Evolutionary conservation across 2,113 vertebrate species (phyloP).

Genomic region (Clarias macrocephalus): DNA sequence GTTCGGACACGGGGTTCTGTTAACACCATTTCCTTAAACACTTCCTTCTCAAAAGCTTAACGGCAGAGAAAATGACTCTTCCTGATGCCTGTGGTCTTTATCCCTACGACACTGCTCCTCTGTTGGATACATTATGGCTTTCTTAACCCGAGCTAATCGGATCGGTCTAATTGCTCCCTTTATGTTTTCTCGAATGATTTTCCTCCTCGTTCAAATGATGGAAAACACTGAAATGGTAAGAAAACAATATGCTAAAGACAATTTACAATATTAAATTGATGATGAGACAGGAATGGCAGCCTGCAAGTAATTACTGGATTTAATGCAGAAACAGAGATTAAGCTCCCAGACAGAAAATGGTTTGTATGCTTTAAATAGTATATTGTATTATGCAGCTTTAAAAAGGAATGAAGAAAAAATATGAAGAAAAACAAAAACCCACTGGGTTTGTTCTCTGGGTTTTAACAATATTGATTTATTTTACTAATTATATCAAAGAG

Average conservation of each 20-base stretch:
- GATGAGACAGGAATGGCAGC: background rate
- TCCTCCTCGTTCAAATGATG: conserved; percentile 17
- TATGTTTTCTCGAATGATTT: conserved; percentile 27
- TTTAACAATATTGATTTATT: background rate
- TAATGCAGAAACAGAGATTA: background rate
- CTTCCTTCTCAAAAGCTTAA: conserved; percentile 41
- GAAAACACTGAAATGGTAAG: conserved; percentile 16
- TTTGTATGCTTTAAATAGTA: conserved; percentile 5
- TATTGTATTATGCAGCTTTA: background rate
- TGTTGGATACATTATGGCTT: conserved; percentile 27
- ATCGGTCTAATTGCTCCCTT: conserved; percentile 27
- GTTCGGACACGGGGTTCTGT: conserved; percentile 12
- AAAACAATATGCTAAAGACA: conserved; percentile 12
- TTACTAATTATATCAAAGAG: background rate
- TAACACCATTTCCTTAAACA: conserved; percentile 48
- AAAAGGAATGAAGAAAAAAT: background rate
- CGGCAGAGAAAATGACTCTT: conserved; percentile 48
- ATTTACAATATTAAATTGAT: conserved; percentile 18
- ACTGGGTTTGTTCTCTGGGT: background rate
- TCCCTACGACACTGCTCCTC: conserved; percentile 22
- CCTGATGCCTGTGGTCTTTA: conserved; percentile 35
- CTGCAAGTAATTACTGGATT: conserved; percentile 17
- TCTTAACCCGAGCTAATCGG: conserved; percentile 19
- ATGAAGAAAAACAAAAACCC: background rate
- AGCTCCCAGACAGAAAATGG: background rate